Conservation (phyloP, 2,113 vertebrate species). For the Gambusia affinis region DNA sequence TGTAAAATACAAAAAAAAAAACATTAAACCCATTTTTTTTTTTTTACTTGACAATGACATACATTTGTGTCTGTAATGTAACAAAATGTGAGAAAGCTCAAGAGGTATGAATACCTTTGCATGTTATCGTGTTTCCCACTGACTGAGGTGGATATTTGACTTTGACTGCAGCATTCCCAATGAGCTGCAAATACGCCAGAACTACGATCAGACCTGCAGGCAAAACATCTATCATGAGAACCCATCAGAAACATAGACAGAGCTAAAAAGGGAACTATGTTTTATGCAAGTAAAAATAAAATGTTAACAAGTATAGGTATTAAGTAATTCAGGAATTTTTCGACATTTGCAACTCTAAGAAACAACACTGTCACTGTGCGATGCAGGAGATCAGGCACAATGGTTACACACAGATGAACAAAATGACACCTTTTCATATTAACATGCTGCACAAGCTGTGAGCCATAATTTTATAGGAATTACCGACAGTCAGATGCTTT, state of each 20-base stretch:
- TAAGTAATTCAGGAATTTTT: neutral
- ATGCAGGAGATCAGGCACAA: constrained; percentile 1
- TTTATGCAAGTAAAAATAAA: constrained; percentile 3
- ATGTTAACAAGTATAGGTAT: neutral
- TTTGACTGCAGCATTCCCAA: neutral
- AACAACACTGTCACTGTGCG: neutral
- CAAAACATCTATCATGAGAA: neutral
- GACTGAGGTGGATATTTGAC: neutral
- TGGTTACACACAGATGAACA: constrained; percentile 10
- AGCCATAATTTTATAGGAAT: constrained; percentile 25
- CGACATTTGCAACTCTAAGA: neutral
- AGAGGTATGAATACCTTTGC: neutral
- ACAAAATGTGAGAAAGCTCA: neutral
- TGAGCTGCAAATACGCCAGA: neutral
- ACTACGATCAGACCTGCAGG: constrained; percentile 6
- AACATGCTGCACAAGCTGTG: neutral
- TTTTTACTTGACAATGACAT: neutral
- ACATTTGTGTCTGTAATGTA: neutral
- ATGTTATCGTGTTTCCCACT: neutral
- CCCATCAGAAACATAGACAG: neutral
- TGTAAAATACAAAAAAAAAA: too few relatives aligned
- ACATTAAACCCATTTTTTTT: neutral
- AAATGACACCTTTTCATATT: neutral
- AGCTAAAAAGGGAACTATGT: neutral
- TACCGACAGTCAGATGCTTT: constrained; percentile 11